Base-by-base conservation (phyloP, 2,888 invertebrate species). In the Ormyrus nitidulus region DNA sequence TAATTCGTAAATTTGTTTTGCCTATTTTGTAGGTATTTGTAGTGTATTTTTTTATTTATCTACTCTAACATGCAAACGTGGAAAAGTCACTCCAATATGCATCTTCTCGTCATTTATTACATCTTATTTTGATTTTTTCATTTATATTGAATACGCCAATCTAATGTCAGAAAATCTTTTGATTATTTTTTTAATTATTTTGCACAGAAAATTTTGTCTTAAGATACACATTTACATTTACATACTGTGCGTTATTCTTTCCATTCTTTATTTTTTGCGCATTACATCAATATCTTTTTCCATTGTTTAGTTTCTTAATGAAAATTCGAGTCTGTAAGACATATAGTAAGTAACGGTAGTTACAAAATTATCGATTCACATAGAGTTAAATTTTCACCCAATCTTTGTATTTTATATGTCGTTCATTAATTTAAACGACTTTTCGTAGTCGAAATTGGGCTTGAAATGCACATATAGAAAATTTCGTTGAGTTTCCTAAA, bases 401-500 rank as follows among this genome's bases (percentile, higher is more conserved):
- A 8, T 65, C 11, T 51, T 19, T n/a, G n/a, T 19, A 19, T 48
- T 64, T 48, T 19, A 19, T 19, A 19, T 19, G 11, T 65, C n/a
- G n/a, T 56, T 69, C 6, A 5, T 34, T 19, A 7, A 19, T 61
- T 5, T 58, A 65, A 11, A 65, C 34, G 48, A 68, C 11, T 68
- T 76, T 56, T 61, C 11, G 62, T 54, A 64, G 53, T 70, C 19
- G 49, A 64, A 65, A 58, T 11, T 58, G 58, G 59, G 46, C 56
- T 77, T 13, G 34, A 66, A 71, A 53, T 72, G 34, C 65, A 77
- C 51, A 56, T 51, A 59, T 10, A 77, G 44, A 59, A 6, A 69
- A 66, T 59, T 76, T 77, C 59, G 59, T 72, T 77, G 59, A 66
- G 72, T 48, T 64, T 19, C 59, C 46, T 77, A 58, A 71, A 72